Percentiles rank a stretch among this genome's conserved stretches.
Evolutionary conservation across 2,888 invertebrate genomes (phyloP).

Genomic region (Loripinus fragilis): DNA sequence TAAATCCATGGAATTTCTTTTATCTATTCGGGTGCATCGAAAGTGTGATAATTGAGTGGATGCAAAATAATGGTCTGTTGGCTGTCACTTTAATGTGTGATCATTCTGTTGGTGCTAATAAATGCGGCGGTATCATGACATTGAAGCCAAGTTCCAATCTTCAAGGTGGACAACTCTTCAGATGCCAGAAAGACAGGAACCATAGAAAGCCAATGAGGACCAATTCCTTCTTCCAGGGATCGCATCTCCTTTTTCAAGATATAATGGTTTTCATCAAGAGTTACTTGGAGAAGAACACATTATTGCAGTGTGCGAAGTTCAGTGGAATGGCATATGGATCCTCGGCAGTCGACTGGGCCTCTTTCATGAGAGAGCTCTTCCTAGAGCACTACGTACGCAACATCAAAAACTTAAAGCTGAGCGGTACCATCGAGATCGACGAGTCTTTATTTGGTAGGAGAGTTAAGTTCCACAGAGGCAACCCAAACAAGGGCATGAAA

Average conservation of each 20-base stretch:
- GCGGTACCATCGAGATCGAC: background rate
- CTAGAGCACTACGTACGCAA: conserved; percentile 1
- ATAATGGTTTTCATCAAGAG: background rate
- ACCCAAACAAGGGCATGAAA: conserved; percentile 31
- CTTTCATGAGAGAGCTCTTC: conserved; percentile 7
- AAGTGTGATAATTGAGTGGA: background rate
- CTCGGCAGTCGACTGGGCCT: background rate
- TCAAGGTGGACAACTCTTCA: background rate
- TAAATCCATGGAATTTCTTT: conserved; percentile 9
- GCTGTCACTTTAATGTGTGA: background rate
- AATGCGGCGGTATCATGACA: conserved; percentile 4
- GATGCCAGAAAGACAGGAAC: conserved; percentile 2
- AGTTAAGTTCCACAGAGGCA: conserved; percentile 40
- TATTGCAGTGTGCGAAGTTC: conserved; percentile 6
- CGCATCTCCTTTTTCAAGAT: background rate
- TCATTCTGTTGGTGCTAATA: background rate
- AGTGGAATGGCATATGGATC: conserved; percentile 4
- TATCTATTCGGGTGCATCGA: background rate
- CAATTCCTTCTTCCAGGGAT: background rate
- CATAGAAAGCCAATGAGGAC: background rate
- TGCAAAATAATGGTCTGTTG: background rate
- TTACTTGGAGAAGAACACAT: background rate
- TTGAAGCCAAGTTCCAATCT: background rate
- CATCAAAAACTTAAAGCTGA: background rate
- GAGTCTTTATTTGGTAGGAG: conserved; percentile 23